Evolutionary conservation across 2,113 vertebrate genomes (phyloP).

Genomic region (Sylvilagus bachmani): DNA sequence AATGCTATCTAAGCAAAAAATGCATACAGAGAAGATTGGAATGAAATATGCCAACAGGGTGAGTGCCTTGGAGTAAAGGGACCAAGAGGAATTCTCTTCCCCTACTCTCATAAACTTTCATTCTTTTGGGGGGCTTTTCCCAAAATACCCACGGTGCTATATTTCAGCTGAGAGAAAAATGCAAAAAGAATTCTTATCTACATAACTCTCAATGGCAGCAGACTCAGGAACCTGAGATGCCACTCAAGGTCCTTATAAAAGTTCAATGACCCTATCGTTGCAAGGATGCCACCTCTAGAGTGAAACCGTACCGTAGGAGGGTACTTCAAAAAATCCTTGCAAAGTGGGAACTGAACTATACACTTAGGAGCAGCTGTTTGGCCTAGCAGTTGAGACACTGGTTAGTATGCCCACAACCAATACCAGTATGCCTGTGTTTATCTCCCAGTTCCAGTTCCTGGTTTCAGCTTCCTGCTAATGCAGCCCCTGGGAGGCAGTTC

Average conservation of each 20-base stretch:
- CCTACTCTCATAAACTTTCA: not conserved
- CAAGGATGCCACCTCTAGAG: conserved; percentile 1
- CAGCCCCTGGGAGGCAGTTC: too few species aligned
- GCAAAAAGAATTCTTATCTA: not conserved
- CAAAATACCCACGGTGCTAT: not conserved
- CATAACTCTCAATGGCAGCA: not conserved
- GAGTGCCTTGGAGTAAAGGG: not conserved
- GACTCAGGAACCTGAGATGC: not conserved
- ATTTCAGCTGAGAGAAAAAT: not conserved
- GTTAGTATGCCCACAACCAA: too few species aligned
- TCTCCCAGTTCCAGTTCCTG: too few species aligned
- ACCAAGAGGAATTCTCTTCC: not conserved
- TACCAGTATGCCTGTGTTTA: too few species aligned
- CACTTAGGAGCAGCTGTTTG: too few species aligned
- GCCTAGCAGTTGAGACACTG: too few species aligned
- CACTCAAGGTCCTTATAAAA: not conserved
- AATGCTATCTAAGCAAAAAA: not conserved
- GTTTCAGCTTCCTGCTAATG: too few species aligned
- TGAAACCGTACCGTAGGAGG: not conserved
- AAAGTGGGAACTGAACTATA: too few species aligned
- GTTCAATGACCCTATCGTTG: not conserved
- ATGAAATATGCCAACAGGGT: not conserved
- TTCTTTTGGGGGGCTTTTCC: not conserved
- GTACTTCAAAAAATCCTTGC: too few species aligned
- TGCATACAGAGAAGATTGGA: not conserved